These are phyloP conservation scores for Mastigias papua DNA, from an alignment of 30 jellyfish, hydroid and myxozoan species.

Conservation along the genomic window DNA sequence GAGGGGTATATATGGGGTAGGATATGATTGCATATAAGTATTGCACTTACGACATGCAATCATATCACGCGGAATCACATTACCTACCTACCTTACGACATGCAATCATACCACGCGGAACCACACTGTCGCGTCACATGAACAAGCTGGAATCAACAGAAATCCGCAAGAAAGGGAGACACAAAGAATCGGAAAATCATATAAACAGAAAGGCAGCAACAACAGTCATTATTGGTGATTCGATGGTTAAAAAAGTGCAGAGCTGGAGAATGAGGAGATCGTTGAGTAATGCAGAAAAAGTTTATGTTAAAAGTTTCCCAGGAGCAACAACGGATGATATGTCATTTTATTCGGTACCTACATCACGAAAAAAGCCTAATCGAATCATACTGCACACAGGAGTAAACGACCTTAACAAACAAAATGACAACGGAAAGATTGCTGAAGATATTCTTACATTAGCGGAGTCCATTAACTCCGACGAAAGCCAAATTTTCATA, in stretches of 20 bases:
- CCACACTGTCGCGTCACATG: not conserved
- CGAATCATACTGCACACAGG: conserved; percentile 43
- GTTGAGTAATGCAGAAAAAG: not conserved
- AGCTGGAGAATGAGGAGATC: conserved; percentile 23
- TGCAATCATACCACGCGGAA: too few relatives aligned
- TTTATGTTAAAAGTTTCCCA: not conserved
- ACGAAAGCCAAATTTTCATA: not conserved
- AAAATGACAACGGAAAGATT: not conserved
- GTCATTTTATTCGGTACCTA: not conserved
- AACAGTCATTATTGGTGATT: not conserved
- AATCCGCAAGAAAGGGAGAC: not conserved
- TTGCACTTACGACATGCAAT: too few relatives aligned
- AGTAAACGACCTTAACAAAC: conserved; percentile 12
- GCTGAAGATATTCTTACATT: not conserved
- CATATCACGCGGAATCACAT: too few relatives aligned
- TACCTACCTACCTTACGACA: too few relatives aligned
- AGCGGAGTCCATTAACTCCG: not conserved
- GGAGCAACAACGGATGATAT: conserved; percentile 46
- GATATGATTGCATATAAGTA: too few relatives aligned
- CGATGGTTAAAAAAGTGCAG: not conserved
- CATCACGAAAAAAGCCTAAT: not conserved
- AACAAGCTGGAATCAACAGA: not conserved
- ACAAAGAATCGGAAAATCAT: not conserved
- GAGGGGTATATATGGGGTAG: too few relatives aligned
- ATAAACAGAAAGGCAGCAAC: not conserved